These are phyloP conservation scores for Bradynema listronoti DNA, from an alignment of 1,140 invertebrate species.

Conservation along the genomic window DNA sequence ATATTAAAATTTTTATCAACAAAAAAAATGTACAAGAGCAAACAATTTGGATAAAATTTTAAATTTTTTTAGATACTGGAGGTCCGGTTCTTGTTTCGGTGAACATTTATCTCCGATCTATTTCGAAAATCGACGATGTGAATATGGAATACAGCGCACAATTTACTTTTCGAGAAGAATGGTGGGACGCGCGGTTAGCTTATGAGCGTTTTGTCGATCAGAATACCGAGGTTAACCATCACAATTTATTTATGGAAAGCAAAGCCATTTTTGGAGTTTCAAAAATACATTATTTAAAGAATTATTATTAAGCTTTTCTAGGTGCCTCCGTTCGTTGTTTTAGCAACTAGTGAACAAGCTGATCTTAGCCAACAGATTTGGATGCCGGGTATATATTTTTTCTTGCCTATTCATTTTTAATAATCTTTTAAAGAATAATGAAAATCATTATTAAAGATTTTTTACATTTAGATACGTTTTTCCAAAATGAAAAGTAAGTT, in stretches of 20 bases:
- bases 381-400: too few relatives aligned
- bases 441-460: too few relatives aligned
- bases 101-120: conserved; percentile 88
- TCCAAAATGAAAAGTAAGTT: conserved; percentile 91
- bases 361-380: conserved; percentile 79
- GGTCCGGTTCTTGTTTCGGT: conserved; percentile 65
- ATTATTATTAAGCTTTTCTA: conserved; percentile 20
- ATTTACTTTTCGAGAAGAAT: conserved; percentile 88
- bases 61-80: conserved; percentile 59
- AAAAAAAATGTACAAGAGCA: too few relatives aligned
- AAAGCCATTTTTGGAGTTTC: conserved; percentile 15
- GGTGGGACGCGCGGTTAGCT: conserved; percentile 80
- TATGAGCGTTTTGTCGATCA: conserved; percentile 76
- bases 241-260: neutral
- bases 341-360: conserved; percentile 70
- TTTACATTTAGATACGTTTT: conserved; percentile 92
- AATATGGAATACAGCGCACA: conserved; percentile 73
- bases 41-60: too few relatives aligned
- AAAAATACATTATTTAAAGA: neutral
- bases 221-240: conserved; percentile 34
- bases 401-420: too few relatives aligned
- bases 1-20: too few relatives aligned
- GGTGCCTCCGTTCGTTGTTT: conserved; percentile 51
- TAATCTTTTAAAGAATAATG: too few relatives aligned
- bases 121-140: conserved; percentile 97